phyloP scores from a whole-genome alignment of 2,113 vertebrate genomes.

The Vanacampus margaritifer region DNA sequence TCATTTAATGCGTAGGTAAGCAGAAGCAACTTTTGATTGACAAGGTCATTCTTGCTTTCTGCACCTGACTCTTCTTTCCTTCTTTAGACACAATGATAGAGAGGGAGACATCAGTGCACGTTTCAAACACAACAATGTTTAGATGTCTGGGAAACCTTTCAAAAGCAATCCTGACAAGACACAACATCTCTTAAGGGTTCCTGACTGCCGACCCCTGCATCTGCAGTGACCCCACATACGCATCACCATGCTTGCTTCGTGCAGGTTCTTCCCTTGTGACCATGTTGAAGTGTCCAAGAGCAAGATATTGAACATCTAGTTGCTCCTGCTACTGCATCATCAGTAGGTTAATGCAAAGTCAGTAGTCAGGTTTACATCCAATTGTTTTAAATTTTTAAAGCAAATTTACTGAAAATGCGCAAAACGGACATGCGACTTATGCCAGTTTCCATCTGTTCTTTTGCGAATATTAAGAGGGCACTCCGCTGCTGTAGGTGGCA shows the following conservation, averaged over 20 bases:
- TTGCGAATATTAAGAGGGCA: too few species aligned
- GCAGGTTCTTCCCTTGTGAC: too few species aligned
- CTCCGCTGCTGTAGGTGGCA: too few species aligned
- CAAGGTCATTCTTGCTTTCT: conserved; percentile 18
- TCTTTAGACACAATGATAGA: not conserved
- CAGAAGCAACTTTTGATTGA: conserved; percentile 16
- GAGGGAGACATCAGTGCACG: not conserved
- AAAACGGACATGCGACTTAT: too few species aligned
- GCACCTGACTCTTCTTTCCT: not conserved
- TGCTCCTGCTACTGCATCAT: too few species aligned
- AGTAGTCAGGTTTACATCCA: too few species aligned
- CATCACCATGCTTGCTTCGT: not conserved
- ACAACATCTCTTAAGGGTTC: not conserved
- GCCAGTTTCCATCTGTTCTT: too few species aligned
- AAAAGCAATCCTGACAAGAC: not conserved
- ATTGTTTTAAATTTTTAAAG: too few species aligned
- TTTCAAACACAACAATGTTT: not conserved
- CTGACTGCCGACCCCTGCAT: not conserved
- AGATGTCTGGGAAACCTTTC: not conserved
- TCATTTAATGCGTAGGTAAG: conserved; percentile 15
- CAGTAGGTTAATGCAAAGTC: too few species aligned
- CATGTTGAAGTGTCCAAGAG: too few species aligned
- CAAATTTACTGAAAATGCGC: too few species aligned
- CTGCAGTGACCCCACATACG: not conserved
- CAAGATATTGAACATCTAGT: too few species aligned